Evolutionary conservation across 2,113 vertebrate species (phyloP).

Genomic region (Leucoraja erinaceus): DNA sequence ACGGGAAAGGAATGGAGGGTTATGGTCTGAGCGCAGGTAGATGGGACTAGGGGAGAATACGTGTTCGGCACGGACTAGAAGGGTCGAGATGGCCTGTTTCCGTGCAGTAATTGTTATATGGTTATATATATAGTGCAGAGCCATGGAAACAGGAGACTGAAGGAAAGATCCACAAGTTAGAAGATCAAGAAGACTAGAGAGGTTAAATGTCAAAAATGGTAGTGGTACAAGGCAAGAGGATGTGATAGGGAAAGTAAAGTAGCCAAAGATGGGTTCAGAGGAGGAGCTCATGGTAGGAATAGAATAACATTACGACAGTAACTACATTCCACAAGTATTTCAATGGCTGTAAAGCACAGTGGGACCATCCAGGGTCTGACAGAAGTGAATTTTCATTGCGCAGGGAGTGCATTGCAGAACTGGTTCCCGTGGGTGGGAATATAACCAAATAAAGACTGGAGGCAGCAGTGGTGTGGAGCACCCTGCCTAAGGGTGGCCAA

Average conservation of each 20-base stretch:
- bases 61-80: too few species aligned
- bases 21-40: too few species aligned
- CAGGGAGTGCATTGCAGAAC: not conserved
- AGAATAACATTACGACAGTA: too few species aligned
- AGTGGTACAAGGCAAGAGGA: not conserved
- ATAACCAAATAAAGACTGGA: not conserved
- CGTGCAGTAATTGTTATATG: too few species aligned
- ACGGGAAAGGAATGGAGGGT: too few species aligned
- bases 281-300: too few species aligned
- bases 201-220: not conserved
- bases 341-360: too few species aligned
- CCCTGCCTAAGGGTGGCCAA: not conserved
- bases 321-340: too few species aligned
- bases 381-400: not conserved
- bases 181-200: not conserved
- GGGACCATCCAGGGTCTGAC: too few species aligned
- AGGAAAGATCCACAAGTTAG: not conserved
- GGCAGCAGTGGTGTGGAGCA: not conserved
- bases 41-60: too few species aligned
- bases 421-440: not conserved
- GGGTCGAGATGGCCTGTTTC: too few species aligned
- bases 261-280: too few species aligned
- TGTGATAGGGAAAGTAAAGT: not conserved
- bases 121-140: not conserved
- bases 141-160: not conserved